Percentiles rank a stretch among this genome's conserved stretches.
Evolutionary conservation across 2,888 invertebrate genomes (phyloP).

Genomic region (Lochmaea capreae): DNA sequence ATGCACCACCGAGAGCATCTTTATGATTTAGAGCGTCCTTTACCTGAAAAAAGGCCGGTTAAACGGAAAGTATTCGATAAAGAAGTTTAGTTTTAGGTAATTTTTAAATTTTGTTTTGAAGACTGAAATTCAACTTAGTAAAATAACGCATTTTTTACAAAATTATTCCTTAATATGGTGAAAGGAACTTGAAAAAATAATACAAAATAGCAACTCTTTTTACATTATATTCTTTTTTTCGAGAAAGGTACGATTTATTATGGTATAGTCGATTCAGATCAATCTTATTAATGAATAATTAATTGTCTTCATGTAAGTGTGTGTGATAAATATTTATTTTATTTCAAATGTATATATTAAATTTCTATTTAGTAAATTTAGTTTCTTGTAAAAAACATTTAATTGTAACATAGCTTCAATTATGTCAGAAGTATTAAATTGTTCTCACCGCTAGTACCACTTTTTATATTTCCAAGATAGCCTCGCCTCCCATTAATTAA

Average conservation of each 20-base stretch:
- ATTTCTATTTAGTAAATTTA: conserved; percentile 35
- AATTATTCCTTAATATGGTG: conserved; percentile 29
- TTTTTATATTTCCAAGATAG: neutral
- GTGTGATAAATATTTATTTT: conserved; percentile 50
- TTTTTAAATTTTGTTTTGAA: conserved; percentile 46
- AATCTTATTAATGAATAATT: conserved; percentile 26
- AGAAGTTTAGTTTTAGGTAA: conserved; percentile 34
- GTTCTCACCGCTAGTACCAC: conserved; percentile 27
- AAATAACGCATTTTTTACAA: conserved; percentile 34
- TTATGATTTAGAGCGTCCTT: conserved; percentile 64
- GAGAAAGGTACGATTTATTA: neutral
- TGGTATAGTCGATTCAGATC: conserved; percentile 17
- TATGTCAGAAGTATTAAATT: conserved; percentile 34
- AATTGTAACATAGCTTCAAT: conserved; percentile 42
- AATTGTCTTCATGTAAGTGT: conserved; percentile 40
- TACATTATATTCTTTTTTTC: conserved; percentile 11
- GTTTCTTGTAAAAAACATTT: conserved; percentile 44
- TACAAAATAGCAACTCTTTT: conserved; percentile 2
- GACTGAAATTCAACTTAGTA: conserved; percentile 48
- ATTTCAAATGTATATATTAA: conserved; percentile 46
- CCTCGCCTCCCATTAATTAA: too few relatives aligned
- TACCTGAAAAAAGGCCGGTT: conserved; percentile 57
- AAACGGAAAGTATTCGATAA: conserved; percentile 54
- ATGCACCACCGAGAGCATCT: conserved; percentile 68
- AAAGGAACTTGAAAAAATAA: conserved; percentile 20